Percentiles rank a stretch among this genome's conserved stretches.
These are phyloP conservation scores for Crotalus viridis DNA, from an alignment of 2,113 vertebrate species.

Conservation along the genomic window DNA sequence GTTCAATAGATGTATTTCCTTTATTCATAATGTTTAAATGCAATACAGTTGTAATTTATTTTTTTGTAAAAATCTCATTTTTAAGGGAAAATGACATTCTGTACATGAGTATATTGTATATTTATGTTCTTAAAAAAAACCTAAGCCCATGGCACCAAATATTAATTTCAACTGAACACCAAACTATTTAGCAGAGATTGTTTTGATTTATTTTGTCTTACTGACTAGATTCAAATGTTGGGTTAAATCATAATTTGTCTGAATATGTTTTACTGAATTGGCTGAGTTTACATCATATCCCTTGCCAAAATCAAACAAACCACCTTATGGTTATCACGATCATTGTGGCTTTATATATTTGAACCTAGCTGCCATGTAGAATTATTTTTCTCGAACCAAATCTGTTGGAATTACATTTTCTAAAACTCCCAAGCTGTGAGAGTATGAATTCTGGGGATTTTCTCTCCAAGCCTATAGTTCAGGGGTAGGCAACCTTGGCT, in stretches of 20 bases:
- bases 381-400: background rate
- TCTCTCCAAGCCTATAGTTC: background rate
- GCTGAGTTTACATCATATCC: background rate
- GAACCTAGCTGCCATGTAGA: background rate
- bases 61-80: background rate
- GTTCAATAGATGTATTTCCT: background rate
- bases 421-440: background rate
- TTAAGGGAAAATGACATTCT: background rate
- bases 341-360: background rate
- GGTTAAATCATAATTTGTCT: background rate
- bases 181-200: background rate
- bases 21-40: background rate
- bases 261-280: background rate
- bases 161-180: background rate
- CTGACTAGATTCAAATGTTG: background rate
- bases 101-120: background rate
- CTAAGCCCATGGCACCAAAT: background rate
- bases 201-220: background rate
- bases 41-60: background rate
- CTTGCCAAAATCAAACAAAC: background rate
- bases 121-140: background rate
- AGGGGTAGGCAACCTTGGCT: too few species aligned
- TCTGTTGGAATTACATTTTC: background rate
- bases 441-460: background rate
- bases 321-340: background rate